Percentiles rank a stretch among this genome's conserved stretches.
Conservation (phyloP, 2,888 invertebrate genomes). For the Machimus atricapillus region DNA sequence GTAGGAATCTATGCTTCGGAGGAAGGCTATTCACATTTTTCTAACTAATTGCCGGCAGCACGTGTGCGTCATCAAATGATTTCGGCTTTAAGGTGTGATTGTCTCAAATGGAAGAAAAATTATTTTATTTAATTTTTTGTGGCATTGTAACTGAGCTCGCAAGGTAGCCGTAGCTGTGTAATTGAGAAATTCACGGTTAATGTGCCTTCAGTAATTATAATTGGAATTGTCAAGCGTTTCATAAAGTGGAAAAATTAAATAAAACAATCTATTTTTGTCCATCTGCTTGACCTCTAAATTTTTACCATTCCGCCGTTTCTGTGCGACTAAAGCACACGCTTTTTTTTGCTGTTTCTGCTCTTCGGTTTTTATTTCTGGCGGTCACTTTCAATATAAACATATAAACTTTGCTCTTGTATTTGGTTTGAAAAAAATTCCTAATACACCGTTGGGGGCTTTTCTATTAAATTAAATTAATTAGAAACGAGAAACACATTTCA, state of each 20-base stretch:
- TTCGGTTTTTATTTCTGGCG: not conserved
- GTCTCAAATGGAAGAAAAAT: not conserved
- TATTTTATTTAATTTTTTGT: not conserved
- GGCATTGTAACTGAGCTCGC: not conserved
- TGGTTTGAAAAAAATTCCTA: not conserved
- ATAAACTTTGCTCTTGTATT: not conserved
- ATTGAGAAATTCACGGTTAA: not conserved
- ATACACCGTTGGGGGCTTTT: not conserved
- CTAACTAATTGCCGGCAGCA: not conserved
- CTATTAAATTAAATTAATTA: not conserved
- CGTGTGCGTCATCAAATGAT: not conserved
- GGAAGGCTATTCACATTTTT: not conserved
- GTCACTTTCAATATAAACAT: not conserved
- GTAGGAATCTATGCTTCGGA: not conserved
- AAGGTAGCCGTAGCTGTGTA: not conserved
- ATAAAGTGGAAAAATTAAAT: not conserved
- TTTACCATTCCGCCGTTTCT: not conserved
- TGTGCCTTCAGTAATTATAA: not conserved
- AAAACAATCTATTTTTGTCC: not conserved
- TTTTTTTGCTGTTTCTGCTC: not conserved
- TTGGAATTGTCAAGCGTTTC: not conserved
- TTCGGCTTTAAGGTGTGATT: not conserved
- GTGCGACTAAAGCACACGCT: not conserved
- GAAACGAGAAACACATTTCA: not conserved
- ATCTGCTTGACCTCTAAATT: not conserved